Percentiles rank a stretch among this genome's conserved stretches.
Conservation (phyloP, 2,113 vertebrate genomes). For the Callaeas wilsoni region DNA sequence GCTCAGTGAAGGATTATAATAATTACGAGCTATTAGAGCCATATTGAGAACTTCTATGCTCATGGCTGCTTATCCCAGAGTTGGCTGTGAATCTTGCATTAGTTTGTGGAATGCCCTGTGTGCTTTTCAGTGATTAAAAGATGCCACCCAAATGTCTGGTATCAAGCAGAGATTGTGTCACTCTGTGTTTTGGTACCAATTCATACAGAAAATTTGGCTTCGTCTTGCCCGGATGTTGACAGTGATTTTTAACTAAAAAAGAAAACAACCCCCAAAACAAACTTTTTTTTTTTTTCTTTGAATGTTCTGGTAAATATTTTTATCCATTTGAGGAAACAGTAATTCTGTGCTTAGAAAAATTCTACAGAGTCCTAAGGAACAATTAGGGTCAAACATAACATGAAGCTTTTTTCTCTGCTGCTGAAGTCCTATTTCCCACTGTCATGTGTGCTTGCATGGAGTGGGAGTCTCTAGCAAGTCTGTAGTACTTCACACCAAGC, state of each 20-base stretch:
- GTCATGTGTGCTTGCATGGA: not conserved
- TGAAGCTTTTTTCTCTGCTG: not conserved
- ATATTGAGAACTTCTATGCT: slow-evolving; percentile 62
- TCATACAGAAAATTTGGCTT: not conserved
- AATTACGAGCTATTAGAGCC: slow-evolving; percentile 67
- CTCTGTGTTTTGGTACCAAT: not conserved
- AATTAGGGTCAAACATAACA: not conserved
- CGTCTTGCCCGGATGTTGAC: not conserved
- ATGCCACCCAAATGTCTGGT: slow-evolving; percentile 31
- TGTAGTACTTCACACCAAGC: not conserved
- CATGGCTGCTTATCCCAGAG: slow-evolving; percentile 44
- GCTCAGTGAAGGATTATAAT: slow-evolving; percentile 68
- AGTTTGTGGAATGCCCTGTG: slow-evolving; percentile 20
- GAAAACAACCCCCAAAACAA: not conserved
- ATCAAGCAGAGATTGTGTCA: not conserved
- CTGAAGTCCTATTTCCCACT: not conserved
- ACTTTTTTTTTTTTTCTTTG: not conserved
- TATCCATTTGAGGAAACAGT: not conserved
- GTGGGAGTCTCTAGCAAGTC: not conserved
- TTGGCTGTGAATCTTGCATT: slow-evolving; percentile 53
- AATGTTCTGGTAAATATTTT: not conserved
- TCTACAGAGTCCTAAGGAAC: not conserved
- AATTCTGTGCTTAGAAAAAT: not conserved
- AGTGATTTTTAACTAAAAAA: not conserved
- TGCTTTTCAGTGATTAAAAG: slow-evolving; percentile 48